A percentile compares a stretch with the other conserved stretches of the same genome.
phyloP scores from a whole-genome alignment of 2,888 invertebrate genomes.

The Drosophila maculinotata region DNA sequence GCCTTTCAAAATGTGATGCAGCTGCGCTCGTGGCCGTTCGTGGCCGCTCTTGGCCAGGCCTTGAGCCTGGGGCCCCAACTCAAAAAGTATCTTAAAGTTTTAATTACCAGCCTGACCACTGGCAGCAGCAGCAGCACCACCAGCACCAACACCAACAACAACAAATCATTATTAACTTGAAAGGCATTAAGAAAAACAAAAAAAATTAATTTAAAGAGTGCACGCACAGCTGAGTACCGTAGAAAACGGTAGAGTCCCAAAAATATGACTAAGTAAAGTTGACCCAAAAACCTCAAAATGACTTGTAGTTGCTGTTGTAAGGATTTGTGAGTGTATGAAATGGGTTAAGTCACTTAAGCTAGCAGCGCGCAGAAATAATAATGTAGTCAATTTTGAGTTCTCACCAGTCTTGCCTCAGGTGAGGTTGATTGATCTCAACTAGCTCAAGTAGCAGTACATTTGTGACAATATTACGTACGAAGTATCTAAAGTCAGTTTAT shows the following conservation, averaged over 20 bases:
- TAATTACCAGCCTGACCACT: constrained; percentile 74
- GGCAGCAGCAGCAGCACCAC: constrained; percentile 33
- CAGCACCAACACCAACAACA: constrained; percentile 45
- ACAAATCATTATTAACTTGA: constrained; percentile 75
- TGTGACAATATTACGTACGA: background rate
- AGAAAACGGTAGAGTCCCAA: constrained; percentile 18
- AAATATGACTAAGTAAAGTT: constrained; percentile 26
- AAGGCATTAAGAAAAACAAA: constrained; percentile 39
- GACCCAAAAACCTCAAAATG: constrained; percentile 53
- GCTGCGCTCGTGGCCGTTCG: constrained; percentile 56
- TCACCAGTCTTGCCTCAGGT: constrained; percentile 11
- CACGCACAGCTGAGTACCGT: constrained; percentile 55
- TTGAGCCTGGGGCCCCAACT: constrained; percentile 48
- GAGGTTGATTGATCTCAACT: constrained; percentile 33
- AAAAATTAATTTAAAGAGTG: constrained; percentile 24
- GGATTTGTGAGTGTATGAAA: constrained; percentile 42
- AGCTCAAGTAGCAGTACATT: constrained; percentile 4
- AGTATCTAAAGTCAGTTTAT: constrained; percentile 28
- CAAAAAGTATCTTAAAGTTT: constrained; percentile 78
- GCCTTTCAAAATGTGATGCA: constrained; percentile 52
- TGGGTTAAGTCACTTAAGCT: constrained; percentile 48
- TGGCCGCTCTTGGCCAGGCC: constrained; percentile 29
- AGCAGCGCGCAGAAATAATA: background rate
- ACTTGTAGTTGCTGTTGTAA: constrained; percentile 46
- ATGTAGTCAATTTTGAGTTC: background rate